These are phyloP conservation scores for Adelosebastes latens DNA, from an alignment of 2,797 vertebrate species.

Conservation along the genomic window DNA sequence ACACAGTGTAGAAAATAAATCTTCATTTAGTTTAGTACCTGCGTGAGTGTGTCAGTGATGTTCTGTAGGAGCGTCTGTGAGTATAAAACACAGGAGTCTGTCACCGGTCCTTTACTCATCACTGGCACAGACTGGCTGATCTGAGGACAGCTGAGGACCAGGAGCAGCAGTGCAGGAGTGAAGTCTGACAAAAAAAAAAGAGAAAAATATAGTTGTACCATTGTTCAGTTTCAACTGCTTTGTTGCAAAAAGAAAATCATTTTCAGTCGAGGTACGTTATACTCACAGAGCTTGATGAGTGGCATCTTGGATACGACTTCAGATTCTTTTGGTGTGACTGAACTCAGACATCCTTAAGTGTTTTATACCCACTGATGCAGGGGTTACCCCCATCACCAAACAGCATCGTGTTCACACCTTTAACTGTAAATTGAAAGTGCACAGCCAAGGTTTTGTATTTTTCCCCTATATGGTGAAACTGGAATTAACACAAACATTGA, in stretches of 20 bases:
- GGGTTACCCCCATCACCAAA: slow-evolving; percentile 53
- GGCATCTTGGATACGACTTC: slow-evolving; percentile 55
- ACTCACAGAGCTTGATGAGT: slow-evolving; percentile 74
- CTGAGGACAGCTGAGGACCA: slow-evolving; percentile 46
- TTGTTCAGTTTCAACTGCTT: not conserved
- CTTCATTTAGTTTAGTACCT: slow-evolving; percentile 24
- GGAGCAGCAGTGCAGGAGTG: slow-evolving; percentile 46
- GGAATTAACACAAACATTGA: slow-evolving; percentile 66
- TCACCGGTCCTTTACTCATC: not conserved
- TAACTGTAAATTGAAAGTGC: slow-evolving; percentile 52
- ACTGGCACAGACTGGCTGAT: slow-evolving; percentile 49
- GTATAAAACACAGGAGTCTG: slow-evolving; percentile 49
- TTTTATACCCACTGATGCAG: slow-evolving; percentile 63
- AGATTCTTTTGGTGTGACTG: slow-evolving; percentile 35
- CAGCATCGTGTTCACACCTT: not conserved
- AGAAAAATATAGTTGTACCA: not conserved
- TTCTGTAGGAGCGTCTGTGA: slow-evolving; percentile 64
- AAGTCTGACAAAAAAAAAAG: slow-evolving; percentile 37
- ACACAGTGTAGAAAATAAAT: not conserved
- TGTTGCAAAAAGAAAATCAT: not conserved
- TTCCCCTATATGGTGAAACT: slow-evolving; percentile 50
- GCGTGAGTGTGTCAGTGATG: slow-evolving; percentile 51
- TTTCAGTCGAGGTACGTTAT: not conserved
- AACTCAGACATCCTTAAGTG: slow-evolving; percentile 11
- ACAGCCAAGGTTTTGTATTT: slow-evolving; percentile 37